Percentiles rank a stretch among this genome's conserved stretches.
These are phyloP conservation scores for Potamarius usumacintae DNA, from an alignment of 2,113 vertebrate genomes.

Conservation along the genomic window DNA sequence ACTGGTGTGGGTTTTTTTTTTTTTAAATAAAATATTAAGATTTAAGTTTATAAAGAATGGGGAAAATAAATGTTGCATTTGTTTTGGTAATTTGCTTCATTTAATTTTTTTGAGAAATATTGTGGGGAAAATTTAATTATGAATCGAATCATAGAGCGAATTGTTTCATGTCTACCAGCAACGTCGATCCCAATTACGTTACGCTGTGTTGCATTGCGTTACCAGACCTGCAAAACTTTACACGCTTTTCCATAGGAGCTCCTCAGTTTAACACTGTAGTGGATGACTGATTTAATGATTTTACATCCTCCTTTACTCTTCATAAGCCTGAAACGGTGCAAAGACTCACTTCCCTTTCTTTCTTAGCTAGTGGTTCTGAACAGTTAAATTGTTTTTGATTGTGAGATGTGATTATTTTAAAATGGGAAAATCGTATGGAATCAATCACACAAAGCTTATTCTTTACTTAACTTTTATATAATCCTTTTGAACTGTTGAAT, in stretches of 20 bases:
- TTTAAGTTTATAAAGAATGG: too few species aligned
- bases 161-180: too few species aligned
- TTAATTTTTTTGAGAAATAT: too few species aligned
- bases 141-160: too few species aligned
- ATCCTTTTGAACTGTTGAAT: neutral
- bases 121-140: too few species aligned
- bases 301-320: neutral
- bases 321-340: neutral
- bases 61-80: too few species aligned
- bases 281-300: neutral
- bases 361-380: neutral
- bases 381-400: neutral
- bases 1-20: too few species aligned
- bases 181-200: neutral
- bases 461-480: neutral
- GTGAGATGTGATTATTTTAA: neutral
- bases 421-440: neutral
- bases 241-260: neutral
- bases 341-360: neutral
- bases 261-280: neutral
- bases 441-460: neutral
- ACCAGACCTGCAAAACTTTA: too few species aligned
- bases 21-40: too few species aligned
- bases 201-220: neutral
- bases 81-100: too few species aligned